Base-by-base conservation (phyloP, 1,140 invertebrate species). In the Bombus difficillimus region DNA sequence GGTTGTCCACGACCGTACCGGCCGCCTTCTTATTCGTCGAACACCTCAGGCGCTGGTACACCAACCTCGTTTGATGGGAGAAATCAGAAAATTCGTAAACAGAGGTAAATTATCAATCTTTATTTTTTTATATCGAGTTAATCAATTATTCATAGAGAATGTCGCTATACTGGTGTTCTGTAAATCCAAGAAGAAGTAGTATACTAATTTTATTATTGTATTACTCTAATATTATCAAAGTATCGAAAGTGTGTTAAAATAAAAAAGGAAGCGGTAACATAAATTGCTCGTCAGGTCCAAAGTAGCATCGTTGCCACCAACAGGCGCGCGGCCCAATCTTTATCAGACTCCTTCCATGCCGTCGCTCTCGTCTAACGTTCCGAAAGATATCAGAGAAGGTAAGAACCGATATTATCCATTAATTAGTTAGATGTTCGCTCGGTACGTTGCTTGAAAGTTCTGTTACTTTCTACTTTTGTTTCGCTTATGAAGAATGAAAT, bases 301-400 rank as follows among this genome's bases (percentile, higher is more conserved):
- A 93, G 88, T 94, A 75, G 84, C 91, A 87, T 90, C 94, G 62
- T 92, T 95, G 76, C 93, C 93, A 93, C 87, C 92, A 83, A 91
- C 89, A 86, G 92, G 92, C 85, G 83, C 83, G 66, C 90, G 94
- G 86, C 87, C 94, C 88, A 94, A 93, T 92, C 85, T 94, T 76
- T 94, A 94, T 91, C 94, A 95, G 84, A 91, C 92, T 89, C 89
- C 94, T 94, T 94, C 93, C 91, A 92, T 94, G 90, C 88, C 94
- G 75, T 92, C 93, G 85, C 91, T 94, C 34, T 92, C 92, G 87
- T 92, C 93, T 34, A 93, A 91, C 78, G 81, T 91, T 83, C 91
- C 94, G 68, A 94, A 95, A 91, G 93, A 95, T 89, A 94, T 94
- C 83, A 93, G 93, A 95, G 94, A 94, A 94, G 94, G 94, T 95